These are phyloP conservation scores for Drosophila neutralis DNA, from an alignment of 2,888 invertebrate species.

Conservation along the genomic window DNA sequence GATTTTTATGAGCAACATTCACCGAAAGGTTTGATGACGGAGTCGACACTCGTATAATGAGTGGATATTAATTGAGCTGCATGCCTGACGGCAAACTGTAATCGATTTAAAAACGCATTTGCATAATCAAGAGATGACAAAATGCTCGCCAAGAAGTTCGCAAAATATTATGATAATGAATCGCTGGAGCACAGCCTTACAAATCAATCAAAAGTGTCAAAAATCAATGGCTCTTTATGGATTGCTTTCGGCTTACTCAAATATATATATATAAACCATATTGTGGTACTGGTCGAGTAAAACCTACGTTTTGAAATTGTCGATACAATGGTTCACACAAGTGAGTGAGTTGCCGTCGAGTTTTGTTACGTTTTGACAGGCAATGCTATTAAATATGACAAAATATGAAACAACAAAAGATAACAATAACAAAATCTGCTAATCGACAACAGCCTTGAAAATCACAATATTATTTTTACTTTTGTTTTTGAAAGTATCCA, in stretches of 20 bases:
- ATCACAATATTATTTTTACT: slow-evolving; percentile 10
- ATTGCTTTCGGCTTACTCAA: not conserved
- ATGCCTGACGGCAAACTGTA: not conserved
- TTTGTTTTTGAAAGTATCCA: slow-evolving; percentile 35
- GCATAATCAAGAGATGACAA: slow-evolving; percentile 45
- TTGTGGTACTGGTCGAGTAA: not conserved
- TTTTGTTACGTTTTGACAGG: slow-evolving; percentile 61
- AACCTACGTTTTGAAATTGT: slow-evolving; percentile 40
- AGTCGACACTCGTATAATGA: slow-evolving; percentile 31
- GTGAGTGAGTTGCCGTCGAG: slow-evolving; percentile 11
- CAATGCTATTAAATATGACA: slow-evolving; percentile 62
- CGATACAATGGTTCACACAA: slow-evolving; percentile 3
- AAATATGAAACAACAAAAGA: slow-evolving; percentile 46
- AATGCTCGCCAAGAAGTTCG: slow-evolving; percentile 4
- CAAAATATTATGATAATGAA: slow-evolving; percentile 3
- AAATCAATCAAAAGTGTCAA: slow-evolving; percentile 48
- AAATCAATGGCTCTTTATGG: slow-evolving; percentile 13
- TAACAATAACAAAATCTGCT: slow-evolving; percentile 55
- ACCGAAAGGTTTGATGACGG: slow-evolving; percentile 7
- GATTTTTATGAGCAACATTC: slow-evolving; percentile 48
- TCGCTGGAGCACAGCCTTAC: slow-evolving; percentile 22
- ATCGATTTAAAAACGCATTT: slow-evolving; percentile 44
- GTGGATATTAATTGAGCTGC: slow-evolving; percentile 30
- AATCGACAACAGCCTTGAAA: slow-evolving; percentile 68
- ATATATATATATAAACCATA: not conserved